phyloP scores from a whole-genome alignment of 2,113 vertebrate species.

The Myiozetetes cayanensis region DNA sequence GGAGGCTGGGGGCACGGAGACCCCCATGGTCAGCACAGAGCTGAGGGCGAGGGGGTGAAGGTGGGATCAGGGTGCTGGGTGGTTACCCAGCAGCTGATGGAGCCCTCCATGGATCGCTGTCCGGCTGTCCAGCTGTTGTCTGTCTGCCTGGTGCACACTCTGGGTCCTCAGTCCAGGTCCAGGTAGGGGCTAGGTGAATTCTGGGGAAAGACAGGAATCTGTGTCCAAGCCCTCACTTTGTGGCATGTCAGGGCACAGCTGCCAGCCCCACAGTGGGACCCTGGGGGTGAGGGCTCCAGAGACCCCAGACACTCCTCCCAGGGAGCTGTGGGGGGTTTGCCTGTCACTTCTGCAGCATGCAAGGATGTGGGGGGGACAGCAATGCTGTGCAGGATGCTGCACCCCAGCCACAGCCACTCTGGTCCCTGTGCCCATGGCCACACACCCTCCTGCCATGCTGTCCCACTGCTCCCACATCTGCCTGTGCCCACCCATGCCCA shows the following conservation, averaged over 20 bases:
- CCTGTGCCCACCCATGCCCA: not conserved
- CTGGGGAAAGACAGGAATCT: not conserved
- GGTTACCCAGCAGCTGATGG: not conserved
- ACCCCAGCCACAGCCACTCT: rapidly evolving
- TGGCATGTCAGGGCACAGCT: rapidly evolving
- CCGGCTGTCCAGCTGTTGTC: not conserved
- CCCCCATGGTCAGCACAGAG: not conserved
- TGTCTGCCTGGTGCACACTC: not conserved
- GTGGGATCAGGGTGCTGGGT: rapidly evolving
- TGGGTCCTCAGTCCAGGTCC: not conserved
- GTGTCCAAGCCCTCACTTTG: not conserved
- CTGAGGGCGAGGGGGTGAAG: not conserved
- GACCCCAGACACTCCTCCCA: not conserved
- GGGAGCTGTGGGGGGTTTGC: not conserved
- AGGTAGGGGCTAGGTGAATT: not conserved
- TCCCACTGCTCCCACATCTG: rapidly evolving
- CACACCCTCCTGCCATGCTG: rapidly evolving
- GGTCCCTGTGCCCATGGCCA: rapidly evolving
- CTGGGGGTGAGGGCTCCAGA: not conserved
- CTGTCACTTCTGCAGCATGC: not conserved
- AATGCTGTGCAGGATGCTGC: not conserved
- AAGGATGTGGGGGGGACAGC: rapidly evolving
- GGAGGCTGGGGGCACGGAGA: not conserved
- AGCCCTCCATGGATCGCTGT: not conserved
- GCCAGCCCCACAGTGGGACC: rapidly evolving